These are phyloP conservation scores for Calephelis perditalis DNA, from an alignment of 2,888 invertebrate genomes.

Conservation along the genomic window DNA sequence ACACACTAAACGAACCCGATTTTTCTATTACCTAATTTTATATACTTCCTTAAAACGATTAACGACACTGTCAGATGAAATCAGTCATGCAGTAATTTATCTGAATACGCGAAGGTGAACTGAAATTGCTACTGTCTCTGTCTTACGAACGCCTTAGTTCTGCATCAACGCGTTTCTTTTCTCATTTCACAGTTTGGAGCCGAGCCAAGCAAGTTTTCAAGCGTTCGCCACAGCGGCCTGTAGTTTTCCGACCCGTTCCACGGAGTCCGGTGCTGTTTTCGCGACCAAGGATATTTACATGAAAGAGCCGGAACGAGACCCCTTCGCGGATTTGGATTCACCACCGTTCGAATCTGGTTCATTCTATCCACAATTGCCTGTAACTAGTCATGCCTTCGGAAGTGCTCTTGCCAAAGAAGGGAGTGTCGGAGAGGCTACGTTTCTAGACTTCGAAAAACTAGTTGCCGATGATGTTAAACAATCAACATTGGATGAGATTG, in stretches of 20 bases:
- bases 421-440: slow-evolving; percentile 66
- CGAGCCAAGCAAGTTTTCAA: slow-evolving; percentile 77
- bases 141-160: slow-evolving; percentile 61
- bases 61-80: slow-evolving; percentile 62
- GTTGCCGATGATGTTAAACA: slow-evolving; percentile 51
- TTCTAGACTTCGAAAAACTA: slow-evolving; percentile 66
- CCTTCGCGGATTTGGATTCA: slow-evolving; percentile 54
- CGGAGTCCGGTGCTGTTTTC: slow-evolving; percentile 68
- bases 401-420: slow-evolving; percentile 54
- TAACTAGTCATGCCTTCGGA: slow-evolving; percentile 45
- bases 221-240: slow-evolving; percentile 69
- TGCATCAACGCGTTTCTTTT: slow-evolving; percentile 73
- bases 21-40: slow-evolving; percentile 33
- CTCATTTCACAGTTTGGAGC: slow-evolving; percentile 79
- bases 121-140: slow-evolving; percentile 63
- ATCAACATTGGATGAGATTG: slow-evolving; percentile 68
- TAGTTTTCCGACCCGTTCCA: slow-evolving; percentile 74
- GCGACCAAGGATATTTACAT: slow-evolving; percentile 46
- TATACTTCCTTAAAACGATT: slow-evolving; percentile 65
- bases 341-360: slow-evolving; percentile 49
- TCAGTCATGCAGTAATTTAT: slow-evolving; percentile 72
- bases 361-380: slow-evolving; percentile 45
- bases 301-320: slow-evolving; percentile 57
- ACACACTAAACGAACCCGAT: no score
- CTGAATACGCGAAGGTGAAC: slow-evolving; percentile 62